Conservation (phyloP, 2,113 vertebrate species). For the Anoura caudifer region DNA sequence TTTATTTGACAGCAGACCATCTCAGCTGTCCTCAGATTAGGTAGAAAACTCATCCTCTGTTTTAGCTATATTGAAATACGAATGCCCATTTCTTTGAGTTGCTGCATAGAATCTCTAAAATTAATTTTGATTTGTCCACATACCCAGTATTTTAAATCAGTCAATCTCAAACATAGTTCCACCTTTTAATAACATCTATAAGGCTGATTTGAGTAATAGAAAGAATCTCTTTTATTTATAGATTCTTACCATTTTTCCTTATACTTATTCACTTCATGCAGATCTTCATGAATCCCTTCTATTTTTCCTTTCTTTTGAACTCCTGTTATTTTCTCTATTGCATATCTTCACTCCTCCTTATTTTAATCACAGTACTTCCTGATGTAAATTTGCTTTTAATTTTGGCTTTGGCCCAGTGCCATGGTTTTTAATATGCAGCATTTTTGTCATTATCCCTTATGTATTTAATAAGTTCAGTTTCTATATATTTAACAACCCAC, state of each 20-base stretch:
- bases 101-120: background rate
- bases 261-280: background rate
- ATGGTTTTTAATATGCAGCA: background rate
- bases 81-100: background rate
- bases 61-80: background rate
- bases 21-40: background rate
- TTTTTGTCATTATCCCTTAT: background rate
- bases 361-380: background rate
- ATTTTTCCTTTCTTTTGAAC: background rate
- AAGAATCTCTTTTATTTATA: background rate
- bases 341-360: background rate
- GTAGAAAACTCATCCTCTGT: background rate
- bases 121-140: background rate
- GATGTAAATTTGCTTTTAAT: slow-evolving; percentile 27
- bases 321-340: background rate
- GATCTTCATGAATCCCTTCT: background rate
- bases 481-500: background rate
- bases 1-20: background rate
- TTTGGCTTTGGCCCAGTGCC: background rate
- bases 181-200: background rate
- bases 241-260: background rate
- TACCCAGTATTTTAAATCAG: background rate
- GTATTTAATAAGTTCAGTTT: slow-evolving; percentile 15
- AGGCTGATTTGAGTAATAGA: background rate
- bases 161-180: background rate